Evolutionary conservation across 1,140 invertebrate species (phyloP).

Genomic region (Hyphantria cunea): DNA sequence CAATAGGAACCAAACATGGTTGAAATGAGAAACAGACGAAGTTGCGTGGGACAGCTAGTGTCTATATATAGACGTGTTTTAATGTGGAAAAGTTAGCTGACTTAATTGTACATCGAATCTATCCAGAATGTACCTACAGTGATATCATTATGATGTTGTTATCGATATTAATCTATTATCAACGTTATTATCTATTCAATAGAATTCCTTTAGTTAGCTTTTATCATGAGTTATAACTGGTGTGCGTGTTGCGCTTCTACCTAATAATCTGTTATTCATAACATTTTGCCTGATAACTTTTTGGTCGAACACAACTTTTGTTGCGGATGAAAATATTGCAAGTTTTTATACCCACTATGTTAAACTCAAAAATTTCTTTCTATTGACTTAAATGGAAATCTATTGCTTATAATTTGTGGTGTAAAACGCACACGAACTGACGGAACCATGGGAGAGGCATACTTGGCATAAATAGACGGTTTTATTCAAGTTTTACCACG

Average conservation of each 20-base stretch:
- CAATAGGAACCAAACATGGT: no score
- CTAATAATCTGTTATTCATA: constrained; percentile 26
- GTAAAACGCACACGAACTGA: no score
- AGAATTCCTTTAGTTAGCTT: constrained; percentile 17
- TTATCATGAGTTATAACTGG: constrained; percentile 22
- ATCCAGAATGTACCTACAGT: neutral
- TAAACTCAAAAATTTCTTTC: neutral
- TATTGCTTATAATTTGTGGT: neutral
- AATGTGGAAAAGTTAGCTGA: no score
- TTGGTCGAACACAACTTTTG: neutral
- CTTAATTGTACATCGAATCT: no score
- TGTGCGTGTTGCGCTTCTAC: neutral
- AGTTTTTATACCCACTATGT: no score
- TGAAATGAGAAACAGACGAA: no score
- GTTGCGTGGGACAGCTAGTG: no score
- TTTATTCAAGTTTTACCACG: no score
- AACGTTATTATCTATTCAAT: constrained; percentile 25
- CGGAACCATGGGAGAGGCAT: no score
- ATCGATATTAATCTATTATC: constrained; percentile 28
- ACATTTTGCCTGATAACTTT: constrained; percentile 10
- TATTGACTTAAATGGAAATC: neutral
- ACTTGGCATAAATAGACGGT: no score
- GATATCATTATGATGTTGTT: constrained; percentile 24
- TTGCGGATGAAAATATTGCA: no score
- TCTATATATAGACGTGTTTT: no score